These are phyloP conservation scores for Bagarius yarrelli DNA, from an alignment of 2,113 vertebrate genomes.

Conservation along the genomic window DNA sequence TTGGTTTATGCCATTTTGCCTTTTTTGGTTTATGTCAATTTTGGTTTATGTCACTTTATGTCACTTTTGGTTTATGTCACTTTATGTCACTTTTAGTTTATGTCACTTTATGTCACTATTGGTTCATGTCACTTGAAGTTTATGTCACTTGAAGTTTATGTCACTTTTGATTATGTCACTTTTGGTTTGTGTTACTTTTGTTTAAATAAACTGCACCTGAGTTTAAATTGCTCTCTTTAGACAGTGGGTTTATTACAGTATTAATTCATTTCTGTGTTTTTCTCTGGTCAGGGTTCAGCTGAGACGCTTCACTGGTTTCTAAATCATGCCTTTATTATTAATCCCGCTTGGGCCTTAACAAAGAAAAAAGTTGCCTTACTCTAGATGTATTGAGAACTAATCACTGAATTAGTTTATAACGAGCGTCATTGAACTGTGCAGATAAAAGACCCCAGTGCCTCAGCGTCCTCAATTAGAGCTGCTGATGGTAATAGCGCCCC, in stretches of 20 bases:
- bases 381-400: background rate
- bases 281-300: background rate
- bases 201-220: too few relatives aligned
- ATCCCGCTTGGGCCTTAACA: background rate
- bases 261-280: background rate
- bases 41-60: too few relatives aligned
- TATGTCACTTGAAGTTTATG: too few relatives aligned
- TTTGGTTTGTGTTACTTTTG: too few relatives aligned
- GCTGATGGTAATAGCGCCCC: slow-evolving; percentile 31
- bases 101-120: too few relatives aligned
- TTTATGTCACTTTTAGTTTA: too few relatives aligned
- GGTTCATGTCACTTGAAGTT: too few relatives aligned
- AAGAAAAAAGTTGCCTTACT: background rate
- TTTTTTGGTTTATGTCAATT: too few relatives aligned
- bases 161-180: too few relatives aligned
- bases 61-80: too few relatives aligned
- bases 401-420: background rate
- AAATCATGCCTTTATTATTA: background rate
- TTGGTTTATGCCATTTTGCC: too few relatives aligned
- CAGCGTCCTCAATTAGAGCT: slow-evolving; percentile 40
- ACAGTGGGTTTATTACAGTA: background rate
- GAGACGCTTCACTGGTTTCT: background rate
- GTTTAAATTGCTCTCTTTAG: too few relatives aligned
- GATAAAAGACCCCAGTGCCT: slow-evolving; percentile 1
- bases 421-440: background rate